Evolutionary conservation across 2,888 invertebrate species (phyloP).

Genomic region (Phaonia tiefii): DNA sequence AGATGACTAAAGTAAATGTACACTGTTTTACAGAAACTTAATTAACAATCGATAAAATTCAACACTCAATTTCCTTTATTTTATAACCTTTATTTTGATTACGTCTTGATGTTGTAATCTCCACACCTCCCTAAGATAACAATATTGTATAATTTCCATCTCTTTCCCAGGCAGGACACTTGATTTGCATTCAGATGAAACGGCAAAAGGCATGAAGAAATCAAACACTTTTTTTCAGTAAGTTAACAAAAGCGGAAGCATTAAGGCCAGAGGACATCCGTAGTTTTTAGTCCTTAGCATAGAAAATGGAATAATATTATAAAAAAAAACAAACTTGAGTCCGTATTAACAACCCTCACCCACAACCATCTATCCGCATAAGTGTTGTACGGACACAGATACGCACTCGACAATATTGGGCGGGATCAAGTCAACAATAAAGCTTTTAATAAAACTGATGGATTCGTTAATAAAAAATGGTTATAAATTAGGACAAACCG

Average conservation of each 20-base stretch:
- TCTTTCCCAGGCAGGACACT: background rate
- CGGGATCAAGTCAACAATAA: slow-evolving; percentile 27
- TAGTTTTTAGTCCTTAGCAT: slow-evolving; percentile 39
- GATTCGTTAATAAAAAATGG: slow-evolving; percentile 51
- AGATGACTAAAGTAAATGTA: no score
- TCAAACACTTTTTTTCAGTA: slow-evolving; percentile 15
- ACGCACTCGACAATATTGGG: slow-evolving; percentile 4
- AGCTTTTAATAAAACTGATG: slow-evolving; percentile 55
- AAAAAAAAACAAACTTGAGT: slow-evolving; percentile 40
- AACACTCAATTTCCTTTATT: slow-evolving; percentile 14
- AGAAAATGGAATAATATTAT: slow-evolving; percentile 41
- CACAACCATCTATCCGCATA: background rate
- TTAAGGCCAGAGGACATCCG: slow-evolving; percentile 56
- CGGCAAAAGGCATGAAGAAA: slow-evolving; percentile 30
- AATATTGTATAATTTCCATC: slow-evolving; percentile 15
- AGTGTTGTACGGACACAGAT: background rate
- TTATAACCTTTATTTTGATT: slow-evolving; percentile 4
- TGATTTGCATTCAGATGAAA: slow-evolving; percentile 53
- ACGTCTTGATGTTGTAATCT: background rate
- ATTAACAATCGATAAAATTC: slow-evolving; percentile 26
- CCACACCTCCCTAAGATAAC: background rate
- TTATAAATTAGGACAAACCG: slow-evolving; percentile 50
- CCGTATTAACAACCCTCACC: slow-evolving; percentile 24
- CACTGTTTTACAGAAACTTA: no score
- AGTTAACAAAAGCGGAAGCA: slow-evolving; percentile 52